Base-by-base conservation (phyloP, 2,888 invertebrate genomes). In the Stenchaetothrips biformis region DNA sequence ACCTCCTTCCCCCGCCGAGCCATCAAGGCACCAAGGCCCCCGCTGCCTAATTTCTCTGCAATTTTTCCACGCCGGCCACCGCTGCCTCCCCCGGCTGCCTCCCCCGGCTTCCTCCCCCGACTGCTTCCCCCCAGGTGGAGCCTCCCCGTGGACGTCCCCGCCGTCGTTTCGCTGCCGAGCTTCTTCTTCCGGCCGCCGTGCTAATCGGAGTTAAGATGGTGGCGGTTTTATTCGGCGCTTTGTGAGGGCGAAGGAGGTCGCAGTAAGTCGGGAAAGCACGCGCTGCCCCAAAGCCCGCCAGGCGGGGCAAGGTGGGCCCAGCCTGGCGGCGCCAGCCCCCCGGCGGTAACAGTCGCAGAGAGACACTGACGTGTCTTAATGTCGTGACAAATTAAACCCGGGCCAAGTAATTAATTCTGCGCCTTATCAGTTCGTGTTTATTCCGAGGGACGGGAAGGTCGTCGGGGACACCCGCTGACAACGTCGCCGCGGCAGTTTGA, bases 321-420 rank as follows among this genome's bases (percentile, higher is more conserved):
- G 2, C 2, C 37, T 37, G 37, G 37, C 37, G 37, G 37, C 37
- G 37, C 37, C 37, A 37, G n/a, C 37, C 37, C 37, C 37, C 37
- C 37, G 37, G 37, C 37, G 37, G 37, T 37, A 37, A 37, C 37
- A 37, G 37, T 37, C 37, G 37, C 37, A 37, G 37, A 2, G 37
- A 37, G 37, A 37, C 37, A 37, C 37, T 37, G 37, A 37, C 37
- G 59, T 59, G 18, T 59, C 59, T 59, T 59, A 74, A 74, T 74
- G 67, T 74, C 67, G 67, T 74, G 67, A 74, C 67, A 74, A 74
- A 74, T 74, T 74, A 74, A 74, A 74, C 67, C 25, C 67, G 7
- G 67, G 21, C 21, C 67, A 74, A 74, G 67, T 74, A 74, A 74
- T 74, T 74, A 74, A 74, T 74, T 74, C 67, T 74, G 21, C 67